Base-by-base conservation (phyloP, 2,113 vertebrate genomes). In the Neolamprologus toae region DNA sequence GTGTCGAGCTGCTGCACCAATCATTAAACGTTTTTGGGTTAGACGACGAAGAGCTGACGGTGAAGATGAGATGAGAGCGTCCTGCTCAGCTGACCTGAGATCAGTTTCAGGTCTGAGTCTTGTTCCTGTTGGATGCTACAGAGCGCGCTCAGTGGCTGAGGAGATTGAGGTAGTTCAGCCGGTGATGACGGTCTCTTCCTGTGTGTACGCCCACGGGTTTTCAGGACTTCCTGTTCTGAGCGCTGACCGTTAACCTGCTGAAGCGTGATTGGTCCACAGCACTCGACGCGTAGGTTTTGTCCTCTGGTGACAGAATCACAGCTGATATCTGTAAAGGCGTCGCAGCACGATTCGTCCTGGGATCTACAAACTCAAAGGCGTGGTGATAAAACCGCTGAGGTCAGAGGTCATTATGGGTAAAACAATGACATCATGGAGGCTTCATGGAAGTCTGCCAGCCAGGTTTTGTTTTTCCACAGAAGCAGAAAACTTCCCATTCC, bases 251-350 rank as follows among this genome's bases (percentile, higher is more conserved):
- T 47, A 1, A 6, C 21, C 40, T 26, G 68, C 40, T 45, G 37
- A 10, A 73, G 5, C 6, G 5, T 47, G 40, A 47, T 47, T 76
- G 68, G 40, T 47, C 40, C 3, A 1, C 37, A 45, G 37, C 68
- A 17, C 66, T 42, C 12, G 13, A 10, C 0, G 3, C 19, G 11
- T 68, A 37, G 12, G 17, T 66, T 66, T 37, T 37, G 10, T 37
- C 19, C n/a, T 16, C 35, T 23, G n/a, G 12, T 23, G n/a, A 45
- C 37, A 45, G 37, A 26, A 6, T 26, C 12, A 71, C 66, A 6
- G 68, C 66, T 16, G 37, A 42, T 42, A 42, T 42, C 66, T 71
- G 12, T 71, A 21, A 71, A 71, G 35, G 35, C 5, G n/a, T 71
- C 35, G 9, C 37, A 40, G 63, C 19, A 42, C 0, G 13, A 73